These are phyloP conservation scores for Charadrius vociferus DNA, from an alignment of 2,113 vertebrate genomes.

Conservation along the genomic window DNA sequence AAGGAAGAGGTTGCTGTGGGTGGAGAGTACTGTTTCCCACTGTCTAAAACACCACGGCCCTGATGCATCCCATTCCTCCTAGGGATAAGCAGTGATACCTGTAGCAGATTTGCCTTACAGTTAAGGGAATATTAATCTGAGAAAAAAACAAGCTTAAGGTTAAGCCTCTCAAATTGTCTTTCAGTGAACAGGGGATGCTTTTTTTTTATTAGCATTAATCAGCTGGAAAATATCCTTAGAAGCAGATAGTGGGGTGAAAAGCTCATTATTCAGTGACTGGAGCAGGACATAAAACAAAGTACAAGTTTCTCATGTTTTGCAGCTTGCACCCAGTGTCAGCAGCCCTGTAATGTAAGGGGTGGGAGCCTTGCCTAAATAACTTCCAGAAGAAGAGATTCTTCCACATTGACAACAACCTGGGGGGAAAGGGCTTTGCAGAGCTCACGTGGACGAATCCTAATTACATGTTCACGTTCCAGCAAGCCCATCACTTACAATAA, in stretches of 20 bases:
- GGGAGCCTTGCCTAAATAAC: not conserved
- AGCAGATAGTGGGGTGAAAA: not conserved
- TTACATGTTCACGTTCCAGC: fast-evolving
- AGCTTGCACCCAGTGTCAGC: not conserved
- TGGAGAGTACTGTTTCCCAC: not conserved
- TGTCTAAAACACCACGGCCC: not conserved
- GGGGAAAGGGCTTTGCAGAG: not conserved
- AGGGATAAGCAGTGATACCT: not conserved
- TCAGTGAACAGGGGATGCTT: too few species aligned
- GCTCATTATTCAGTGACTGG: not conserved
- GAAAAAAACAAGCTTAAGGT: not conserved
- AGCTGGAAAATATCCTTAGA: not conserved
- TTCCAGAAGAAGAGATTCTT: not conserved
- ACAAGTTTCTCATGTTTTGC: not conserved
- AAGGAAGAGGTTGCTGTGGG: not conserved
- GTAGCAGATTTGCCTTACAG: not conserved
- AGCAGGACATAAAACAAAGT: not conserved
- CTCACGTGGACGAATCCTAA: not conserved
- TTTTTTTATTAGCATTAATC: not conserved
- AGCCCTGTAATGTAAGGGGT: not conserved
- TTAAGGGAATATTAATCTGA: not conserved
- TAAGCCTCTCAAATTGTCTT: not conserved
- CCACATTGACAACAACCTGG: fast-evolving
- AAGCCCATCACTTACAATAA: not conserved
- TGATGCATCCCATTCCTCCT: not conserved